A percentile compares a stretch with the other conserved stretches of the same genome.
Evolutionary conservation across 1,140 invertebrate genomes (phyloP).

Genomic region (Babylonia areolata): DNA sequence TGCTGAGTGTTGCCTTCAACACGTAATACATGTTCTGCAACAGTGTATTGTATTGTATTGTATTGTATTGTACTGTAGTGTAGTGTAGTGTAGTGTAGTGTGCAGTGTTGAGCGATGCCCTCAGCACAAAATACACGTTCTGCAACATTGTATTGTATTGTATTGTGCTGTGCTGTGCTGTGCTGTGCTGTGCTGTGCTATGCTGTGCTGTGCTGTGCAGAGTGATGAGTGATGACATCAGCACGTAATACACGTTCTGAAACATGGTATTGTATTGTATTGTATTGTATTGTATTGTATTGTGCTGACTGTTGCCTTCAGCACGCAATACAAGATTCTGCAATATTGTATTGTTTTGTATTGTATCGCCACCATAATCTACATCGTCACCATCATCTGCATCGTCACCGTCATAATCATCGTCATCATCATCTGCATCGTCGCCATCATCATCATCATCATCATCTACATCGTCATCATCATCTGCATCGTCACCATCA

Average conservation of each 20-base stretch:
- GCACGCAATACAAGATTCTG: no score
- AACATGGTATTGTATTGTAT: no score
- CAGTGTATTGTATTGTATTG: no score
- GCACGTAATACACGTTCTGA: constrained; percentile 71
- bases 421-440: not conserved
- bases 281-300: no score
- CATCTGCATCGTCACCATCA: not conserved
- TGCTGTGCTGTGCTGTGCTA: no score
- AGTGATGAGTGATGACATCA: constrained; percentile 70
- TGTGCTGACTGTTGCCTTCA: no score
- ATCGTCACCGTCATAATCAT: not conserved
- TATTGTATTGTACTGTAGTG: no score
- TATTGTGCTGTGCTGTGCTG: no score
- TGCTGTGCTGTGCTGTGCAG: constrained; percentile 66
- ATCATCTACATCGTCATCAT: not conserved
- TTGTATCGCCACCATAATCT: not conserved
- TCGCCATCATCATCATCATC: not conserved
- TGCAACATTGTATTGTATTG: constrained; percentile 51
- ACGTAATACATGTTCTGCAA: not conserved
- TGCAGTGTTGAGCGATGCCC: constrained; percentile 68
- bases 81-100: constrained; percentile 68
- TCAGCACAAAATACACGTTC: constrained; percentile 72
- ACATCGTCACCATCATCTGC: not conserved
- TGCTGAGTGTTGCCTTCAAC: not conserved
- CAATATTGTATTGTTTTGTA: no score